These are phyloP conservation scores for Eulemur macaco DNA, from an alignment of 2,113 vertebrate genomes.

Conservation along the genomic window DNA sequence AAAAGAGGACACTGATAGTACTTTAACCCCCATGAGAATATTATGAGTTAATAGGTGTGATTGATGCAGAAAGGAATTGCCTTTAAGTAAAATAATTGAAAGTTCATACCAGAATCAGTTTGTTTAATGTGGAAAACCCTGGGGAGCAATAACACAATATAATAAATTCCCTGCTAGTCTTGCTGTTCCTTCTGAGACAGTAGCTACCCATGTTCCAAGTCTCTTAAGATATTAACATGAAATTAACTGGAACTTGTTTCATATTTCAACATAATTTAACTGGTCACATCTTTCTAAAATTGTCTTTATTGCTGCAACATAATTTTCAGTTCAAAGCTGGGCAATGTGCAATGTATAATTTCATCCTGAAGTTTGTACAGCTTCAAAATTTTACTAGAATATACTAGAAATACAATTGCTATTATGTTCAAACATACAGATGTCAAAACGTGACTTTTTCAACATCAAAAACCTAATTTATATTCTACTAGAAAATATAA, in stretches of 20 bases:
- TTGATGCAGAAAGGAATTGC: not conserved
- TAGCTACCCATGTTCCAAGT: not conserved
- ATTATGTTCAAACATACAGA: not conserved
- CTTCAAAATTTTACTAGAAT: not conserved
- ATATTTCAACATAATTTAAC: conserved; percentile 30
- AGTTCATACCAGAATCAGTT: not conserved
- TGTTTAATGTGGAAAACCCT: not conserved
- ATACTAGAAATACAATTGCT: not conserved
- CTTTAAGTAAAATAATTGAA: conserved; percentile 30
- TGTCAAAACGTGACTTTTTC: conserved; percentile 36
- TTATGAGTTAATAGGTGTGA: conserved; percentile 3
- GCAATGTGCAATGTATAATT: not conserved
- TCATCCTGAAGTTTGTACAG: conserved; percentile 6
- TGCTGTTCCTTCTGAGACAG: not conserved
- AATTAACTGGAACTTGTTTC: not conserved
- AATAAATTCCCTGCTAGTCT: not conserved
- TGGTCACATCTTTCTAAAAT: not conserved
- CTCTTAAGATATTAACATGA: conserved; percentile 20
- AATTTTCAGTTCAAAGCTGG: conserved; percentile 18
- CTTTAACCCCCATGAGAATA: not conserved
- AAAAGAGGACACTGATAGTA: not conserved
- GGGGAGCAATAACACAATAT: not conserved
- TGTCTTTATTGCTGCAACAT: not conserved
- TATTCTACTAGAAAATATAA: conserved; percentile 30
- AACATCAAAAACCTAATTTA: not conserved